Evolutionary conservation across 2,113 vertebrate species (phyloP), one percentile per base, ranked within the genome.

Genomic region (Gavialis gangeticus): DNA sequence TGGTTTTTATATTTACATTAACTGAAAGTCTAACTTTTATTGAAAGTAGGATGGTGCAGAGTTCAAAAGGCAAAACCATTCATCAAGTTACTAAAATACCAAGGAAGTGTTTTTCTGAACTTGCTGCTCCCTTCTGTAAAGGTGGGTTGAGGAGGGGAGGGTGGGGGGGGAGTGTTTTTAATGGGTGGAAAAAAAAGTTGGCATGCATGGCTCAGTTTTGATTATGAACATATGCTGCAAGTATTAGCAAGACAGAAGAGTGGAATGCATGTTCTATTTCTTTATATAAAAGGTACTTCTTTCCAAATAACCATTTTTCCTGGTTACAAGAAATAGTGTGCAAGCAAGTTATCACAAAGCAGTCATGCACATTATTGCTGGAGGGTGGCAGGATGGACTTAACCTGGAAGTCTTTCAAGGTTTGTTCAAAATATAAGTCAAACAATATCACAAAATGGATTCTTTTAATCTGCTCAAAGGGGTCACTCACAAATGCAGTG

Each of bases 81-180:
- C 22, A 60, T 93, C 28, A 67, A 84, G 9, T 87, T 93, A 95
- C 73, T 94, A 59, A 94, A 95, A 92, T 91, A 94, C 46, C 82
- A 89, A 82, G 79, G 69, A 92, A 94, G 21, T 90, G 56, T 13
- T 10, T 56, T 92, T 94, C 71, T 93, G 15, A 95, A 94, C 55
- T 91, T 62, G 18, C 28, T 85, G 37, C 57, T 94, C 88, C 37
- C 58, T 90, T 96, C 57, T 91, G 76, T 30, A 90, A 95, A 96
- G 92, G 81, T 87, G 75, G 17, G 27, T 75, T 84, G 1, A 46
- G 82, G 87, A 63, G 59, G 19, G 58, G 75, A 28, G 17, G 59
- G 85, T 54, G 75, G 46, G n/a, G 10, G 76, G 1, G 16, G n/a
- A 64, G 5, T 73, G 18, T 5, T 95, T 93, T 81, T 89, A 92